Percentiles rank a stretch among this genome's conserved stretches.
phyloP scores from a whole-genome alignment of 2,113 vertebrate species.

The Pardalotus punctatus region DNA sequence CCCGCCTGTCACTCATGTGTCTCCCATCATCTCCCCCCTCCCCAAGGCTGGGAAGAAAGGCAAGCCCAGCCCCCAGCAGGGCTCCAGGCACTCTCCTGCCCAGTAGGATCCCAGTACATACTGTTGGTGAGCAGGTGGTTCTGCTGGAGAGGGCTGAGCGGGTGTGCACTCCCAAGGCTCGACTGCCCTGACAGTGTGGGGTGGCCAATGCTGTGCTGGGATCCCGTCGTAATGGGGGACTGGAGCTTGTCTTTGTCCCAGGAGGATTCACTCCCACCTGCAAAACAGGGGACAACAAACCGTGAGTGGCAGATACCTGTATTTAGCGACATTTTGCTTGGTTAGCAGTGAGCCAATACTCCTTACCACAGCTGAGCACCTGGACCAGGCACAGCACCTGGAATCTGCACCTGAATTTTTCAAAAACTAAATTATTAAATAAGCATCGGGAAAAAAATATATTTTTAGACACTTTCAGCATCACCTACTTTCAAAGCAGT shows the following conservation, averaged over 20 bases:
- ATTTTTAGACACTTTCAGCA: neutral
- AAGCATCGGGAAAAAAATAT: neutral
- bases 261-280: slow-evolving; percentile 86
- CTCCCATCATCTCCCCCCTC: neutral
- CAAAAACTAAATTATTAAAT: neutral
- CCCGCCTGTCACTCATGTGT: rapidly evolving
- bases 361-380: neutral
- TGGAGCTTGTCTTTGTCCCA: slow-evolving; percentile 91
- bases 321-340: neutral
- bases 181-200: slow-evolving; percentile 72
- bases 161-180: slow-evolving; percentile 71
- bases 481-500: neutral
- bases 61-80: neutral
- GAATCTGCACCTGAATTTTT: neutral
- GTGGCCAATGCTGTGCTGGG: slow-evolving; percentile 76
- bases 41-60: neutral
- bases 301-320: neutral
- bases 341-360: neutral
- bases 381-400: neutral
- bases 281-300: slow-evolving; percentile 29
- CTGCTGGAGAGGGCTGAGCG: slow-evolving; percentile 82
- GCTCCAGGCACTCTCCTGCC: neutral
- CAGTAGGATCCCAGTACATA: slow-evolving; percentile 60
- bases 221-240: slow-evolving; percentile 75
- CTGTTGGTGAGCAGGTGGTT: slow-evolving; percentile 86